phyloP scores from a whole-genome alignment of 2,797 vertebrate genomes.

The Crenichthys baileyi region DNA sequence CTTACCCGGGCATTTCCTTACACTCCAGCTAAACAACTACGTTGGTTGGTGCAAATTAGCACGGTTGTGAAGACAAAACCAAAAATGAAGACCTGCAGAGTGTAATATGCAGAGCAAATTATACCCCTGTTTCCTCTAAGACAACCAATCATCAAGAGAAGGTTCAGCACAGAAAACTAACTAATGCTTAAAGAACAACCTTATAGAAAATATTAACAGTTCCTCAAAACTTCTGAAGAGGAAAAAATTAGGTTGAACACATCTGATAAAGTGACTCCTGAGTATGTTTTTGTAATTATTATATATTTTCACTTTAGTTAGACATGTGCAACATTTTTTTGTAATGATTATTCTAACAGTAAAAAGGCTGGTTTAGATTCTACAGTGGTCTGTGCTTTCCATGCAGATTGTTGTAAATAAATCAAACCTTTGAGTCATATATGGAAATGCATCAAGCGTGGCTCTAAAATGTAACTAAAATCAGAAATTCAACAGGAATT shows the following conservation, averaged over 20 bases:
- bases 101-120: constrained; percentile 9
- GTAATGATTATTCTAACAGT: background rate
- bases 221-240: background rate
- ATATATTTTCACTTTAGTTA: no score
- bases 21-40: constrained; percentile 46
- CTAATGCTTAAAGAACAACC: background rate
- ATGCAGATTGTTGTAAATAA: no score
- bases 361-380: background rate
- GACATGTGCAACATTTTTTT: background rate
- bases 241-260: background rate
- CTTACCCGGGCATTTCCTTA: constrained; percentile 52
- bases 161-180: background rate
- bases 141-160: background rate
- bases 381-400: constrained; percentile 11
- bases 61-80: constrained; percentile 52
- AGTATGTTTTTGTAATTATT: background rate
- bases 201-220: background rate
- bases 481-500: background rate
- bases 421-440: background rate
- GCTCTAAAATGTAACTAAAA: background rate
- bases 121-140: constrained; percentile 7
- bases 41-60: constrained; percentile 45
- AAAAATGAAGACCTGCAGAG: constrained; percentile 29
- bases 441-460: background rate
- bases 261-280: background rate